Percentiles rank a stretch among this genome's conserved stretches.
These are phyloP conservation scores for Phenacoccus solenopsis DNA, from an alignment of 1,140 invertebrate species.

Conservation along the genomic window DNA sequence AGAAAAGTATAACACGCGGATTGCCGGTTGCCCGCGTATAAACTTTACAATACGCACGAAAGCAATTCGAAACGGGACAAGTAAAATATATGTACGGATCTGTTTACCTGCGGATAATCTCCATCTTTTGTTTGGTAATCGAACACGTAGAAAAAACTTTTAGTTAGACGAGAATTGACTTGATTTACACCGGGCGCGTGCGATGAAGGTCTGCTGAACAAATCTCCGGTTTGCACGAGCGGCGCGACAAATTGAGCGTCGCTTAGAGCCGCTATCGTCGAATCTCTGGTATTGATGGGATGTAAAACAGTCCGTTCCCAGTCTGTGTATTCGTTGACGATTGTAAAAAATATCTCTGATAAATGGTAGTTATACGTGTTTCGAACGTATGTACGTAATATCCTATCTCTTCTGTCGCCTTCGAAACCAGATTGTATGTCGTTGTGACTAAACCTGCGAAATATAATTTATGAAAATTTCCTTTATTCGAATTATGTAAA, in stretches of 20 bases:
- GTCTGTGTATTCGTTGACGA: conserved; percentile 94
- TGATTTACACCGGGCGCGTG: not conserved
- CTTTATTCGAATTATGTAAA: too few relatives aligned
- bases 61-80: too few relatives aligned
- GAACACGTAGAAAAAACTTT: conserved; percentile 83
- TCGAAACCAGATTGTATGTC: conserved; percentile 59
- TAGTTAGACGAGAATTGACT: conserved; percentile 25
- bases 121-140: conserved; percentile 86
- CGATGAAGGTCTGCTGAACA: conserved; percentile 39
- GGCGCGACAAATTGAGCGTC: conserved; percentile 85
- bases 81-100: too few relatives aligned
- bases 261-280: conserved; percentile 79
- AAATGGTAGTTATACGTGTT: conserved; percentile 90
- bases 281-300: conserved; percentile 81
- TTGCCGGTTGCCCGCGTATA: too few relatives aligned
- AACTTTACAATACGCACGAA: too few relatives aligned
- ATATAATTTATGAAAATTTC: too few relatives aligned
- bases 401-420: conserved; percentile 72
- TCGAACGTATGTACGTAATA: conserved; percentile 82
- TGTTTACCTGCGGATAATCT: conserved; percentile 73
- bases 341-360: conserved; percentile 91
- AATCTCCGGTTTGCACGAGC: conserved; percentile 66
- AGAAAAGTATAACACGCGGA: too few relatives aligned
- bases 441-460: conserved; percentile 19
- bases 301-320: conserved; percentile 87